phyloP scores from a whole-genome alignment of 1,140 invertebrate species.

The Antheraea mylitta region DNA sequence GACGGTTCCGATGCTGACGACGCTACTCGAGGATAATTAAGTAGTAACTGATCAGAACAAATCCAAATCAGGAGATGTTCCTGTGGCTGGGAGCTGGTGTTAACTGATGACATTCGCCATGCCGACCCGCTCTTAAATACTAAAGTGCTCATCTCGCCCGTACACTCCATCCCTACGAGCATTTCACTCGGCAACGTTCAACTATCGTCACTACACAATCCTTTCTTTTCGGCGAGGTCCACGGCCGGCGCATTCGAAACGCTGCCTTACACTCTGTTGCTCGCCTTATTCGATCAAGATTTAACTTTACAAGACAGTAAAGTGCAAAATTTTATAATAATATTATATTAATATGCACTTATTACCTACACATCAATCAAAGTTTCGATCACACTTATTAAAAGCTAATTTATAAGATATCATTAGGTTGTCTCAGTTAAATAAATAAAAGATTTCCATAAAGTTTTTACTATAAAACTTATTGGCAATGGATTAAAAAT shows the following conservation, averaged over 20 bases:
- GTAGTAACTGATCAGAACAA: slow-evolving; percentile 39
- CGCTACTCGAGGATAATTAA: slow-evolving; percentile 32
- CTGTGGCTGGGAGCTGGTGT: slow-evolving; percentile 60
- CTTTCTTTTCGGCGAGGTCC: slow-evolving; percentile 71
- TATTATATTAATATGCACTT: too few relatives aligned
- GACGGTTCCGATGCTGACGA: slow-evolving; percentile 29
- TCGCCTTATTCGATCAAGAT: slow-evolving; percentile 31
- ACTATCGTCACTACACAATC: slow-evolving; percentile 73
- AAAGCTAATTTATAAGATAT: too few relatives aligned
- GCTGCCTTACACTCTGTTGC: slow-evolving; percentile 55
- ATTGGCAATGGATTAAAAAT: too few relatives aligned
- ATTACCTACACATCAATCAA: too few relatives aligned
- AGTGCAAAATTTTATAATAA: too few relatives aligned
- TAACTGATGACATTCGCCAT: slow-evolving; percentile 74
- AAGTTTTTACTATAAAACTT: too few relatives aligned
- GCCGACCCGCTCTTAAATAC: slow-evolving; percentile 73
- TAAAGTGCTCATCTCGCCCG: slow-evolving; percentile 71
- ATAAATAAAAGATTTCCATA: too few relatives aligned
- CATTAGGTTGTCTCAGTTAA: too few relatives aligned
- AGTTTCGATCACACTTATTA: too few relatives aligned
- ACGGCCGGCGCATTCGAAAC: slow-evolving; percentile 56
- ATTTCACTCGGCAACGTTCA: slow-evolving; percentile 72
- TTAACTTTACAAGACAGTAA: too few relatives aligned
- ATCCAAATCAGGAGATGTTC: slow-evolving; percentile 65
- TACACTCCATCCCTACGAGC: slow-evolving; percentile 72